A percentile compares a stretch with the other conserved stretches of the same genome.
Conservation (phyloP, 2,888 invertebrate species). For the Agrotis segetum region DNA sequence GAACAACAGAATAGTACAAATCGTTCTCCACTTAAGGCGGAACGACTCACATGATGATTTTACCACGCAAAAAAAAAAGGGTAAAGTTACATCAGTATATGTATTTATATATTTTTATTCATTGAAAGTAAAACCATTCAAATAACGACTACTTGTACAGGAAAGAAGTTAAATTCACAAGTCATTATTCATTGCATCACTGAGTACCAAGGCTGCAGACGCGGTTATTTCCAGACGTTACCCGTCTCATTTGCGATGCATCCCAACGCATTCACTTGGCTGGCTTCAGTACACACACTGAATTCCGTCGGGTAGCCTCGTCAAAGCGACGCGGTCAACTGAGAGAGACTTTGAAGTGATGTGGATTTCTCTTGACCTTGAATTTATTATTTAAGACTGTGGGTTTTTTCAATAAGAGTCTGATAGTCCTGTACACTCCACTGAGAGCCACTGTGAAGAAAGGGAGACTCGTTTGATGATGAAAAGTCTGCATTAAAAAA, state of each 20-base stretch:
- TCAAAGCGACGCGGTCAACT: constrained; percentile 47
- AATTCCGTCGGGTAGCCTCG: constrained; percentile 40
- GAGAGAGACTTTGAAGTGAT: constrained; percentile 26
- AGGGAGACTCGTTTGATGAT: too few relatives aligned
- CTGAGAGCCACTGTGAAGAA: too few relatives aligned
- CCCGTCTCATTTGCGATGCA: constrained; percentile 63
- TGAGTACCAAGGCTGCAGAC: constrained; percentile 30
- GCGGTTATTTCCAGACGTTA: constrained; percentile 57
- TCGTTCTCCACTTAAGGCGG: too few relatives aligned
- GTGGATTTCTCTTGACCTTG: constrained; percentile 18
- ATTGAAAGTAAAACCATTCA: not conserved
- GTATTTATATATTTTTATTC: not conserved
- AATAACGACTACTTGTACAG: not conserved
- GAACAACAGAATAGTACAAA: too few relatives aligned
- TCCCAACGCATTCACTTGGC: constrained; percentile 47
- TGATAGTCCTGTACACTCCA: too few relatives aligned
- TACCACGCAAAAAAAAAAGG: too few relatives aligned
- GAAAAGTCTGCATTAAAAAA: too few relatives aligned
- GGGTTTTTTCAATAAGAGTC: too few relatives aligned
- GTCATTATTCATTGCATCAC: constrained; percentile 19
- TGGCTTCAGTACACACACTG: constrained; percentile 38
- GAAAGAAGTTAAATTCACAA: not conserved
- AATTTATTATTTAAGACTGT: constrained; percentile 5
- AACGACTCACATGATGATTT: too few relatives aligned
- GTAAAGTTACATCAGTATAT: too few relatives aligned